These are phyloP conservation scores for Minunthozetes semirufus DNA, from an alignment of 2,888 invertebrate species.

Conservation along the genomic window DNA sequence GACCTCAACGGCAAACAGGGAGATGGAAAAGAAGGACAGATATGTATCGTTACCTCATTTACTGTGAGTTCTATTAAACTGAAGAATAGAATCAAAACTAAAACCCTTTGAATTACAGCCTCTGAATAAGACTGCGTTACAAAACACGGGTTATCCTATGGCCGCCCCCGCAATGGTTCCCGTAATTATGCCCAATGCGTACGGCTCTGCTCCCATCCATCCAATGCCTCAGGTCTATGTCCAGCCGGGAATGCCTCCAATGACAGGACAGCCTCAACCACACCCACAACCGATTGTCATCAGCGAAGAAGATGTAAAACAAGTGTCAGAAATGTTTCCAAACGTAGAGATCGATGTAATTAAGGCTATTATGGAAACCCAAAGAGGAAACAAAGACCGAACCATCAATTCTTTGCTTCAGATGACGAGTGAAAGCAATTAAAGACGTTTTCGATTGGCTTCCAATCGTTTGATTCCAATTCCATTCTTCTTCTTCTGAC, in stretches of 20 bases:
- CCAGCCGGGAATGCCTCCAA: constrained; percentile 25
- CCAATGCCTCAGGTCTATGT: constrained; percentile 26
- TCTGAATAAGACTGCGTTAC: background rate
- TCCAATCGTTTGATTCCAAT: background rate
- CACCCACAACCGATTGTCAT: constrained; percentile 26
- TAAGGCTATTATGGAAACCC: constrained; percentile 79
- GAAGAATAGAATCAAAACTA: background rate
- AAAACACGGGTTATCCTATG: constrained; percentile 1
- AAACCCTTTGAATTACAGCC: background rate
- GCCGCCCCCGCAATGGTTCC: constrained; percentile 1
- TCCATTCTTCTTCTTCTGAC: background rate
- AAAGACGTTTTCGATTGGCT: background rate
- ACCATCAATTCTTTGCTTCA: constrained; percentile 61
- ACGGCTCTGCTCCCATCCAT: background rate
- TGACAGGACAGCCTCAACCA: background rate
- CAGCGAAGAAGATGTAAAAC: constrained; percentile 38
- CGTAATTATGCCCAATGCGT: constrained; percentile 9
- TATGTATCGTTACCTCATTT: constrained; percentile 64
- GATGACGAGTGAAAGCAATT: constrained; percentile 20
- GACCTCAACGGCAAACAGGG: constrained; percentile 88
- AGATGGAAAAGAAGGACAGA: constrained; percentile 84
- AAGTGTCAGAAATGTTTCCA: constrained; percentile 88
- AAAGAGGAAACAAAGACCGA: constrained; percentile 78
- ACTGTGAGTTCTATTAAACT: constrained; percentile 32
- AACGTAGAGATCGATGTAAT: constrained; percentile 87